Evolutionary conservation across 1,140 invertebrate genomes (phyloP), one percentile per base, ranked within the genome.

Genomic region (Tetramorium parvispinum): DNA sequence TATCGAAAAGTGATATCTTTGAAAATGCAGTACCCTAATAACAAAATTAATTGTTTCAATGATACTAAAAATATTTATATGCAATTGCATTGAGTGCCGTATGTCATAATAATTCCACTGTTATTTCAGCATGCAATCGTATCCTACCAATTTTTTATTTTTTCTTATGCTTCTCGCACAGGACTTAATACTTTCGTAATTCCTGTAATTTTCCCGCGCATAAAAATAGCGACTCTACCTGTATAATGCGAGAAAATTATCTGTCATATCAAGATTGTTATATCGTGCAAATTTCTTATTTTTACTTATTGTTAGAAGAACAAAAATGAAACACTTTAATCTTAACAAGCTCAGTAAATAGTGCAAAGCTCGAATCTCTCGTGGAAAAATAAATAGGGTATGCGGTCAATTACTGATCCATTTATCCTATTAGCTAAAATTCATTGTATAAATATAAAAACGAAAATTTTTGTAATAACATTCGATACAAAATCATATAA

Each of bases 31-130:
- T 16, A 18, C 5, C 16, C n/a, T 61, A 61, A 77, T 77, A 21
- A 32, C 4, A 77, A 40, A 61, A 78, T 63, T 78, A 63, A 78
- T 78, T 63, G 46, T 32, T 46, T 63, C 40, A n/a, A 32, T 10
- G 21, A 2, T 32, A 49, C 27, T 32, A 13, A 78, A 78, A 78
- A 46, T 1, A 16, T 78, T 32, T 78, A 32, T 63, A 46, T 7
- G 18, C 32, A 4, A 40, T 43, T 43, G 11, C 37, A 73, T 55
- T 11, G 13, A 3, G 11, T 46, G 24, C 46, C 3, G 16, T 3
- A n/a, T 57, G 37, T 76, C 10, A 43, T 46, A 49, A 78, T 63
- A 49, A 78, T n/a, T 32, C 0, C 1, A 53, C 2, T 78, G 27
- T 63, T 78, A 43, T 63, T 63, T 63, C 27, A 63, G 18, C 2